Conservation (phyloP, 1,140 invertebrate genomes). For the Drosophila paulistorum region DNA sequence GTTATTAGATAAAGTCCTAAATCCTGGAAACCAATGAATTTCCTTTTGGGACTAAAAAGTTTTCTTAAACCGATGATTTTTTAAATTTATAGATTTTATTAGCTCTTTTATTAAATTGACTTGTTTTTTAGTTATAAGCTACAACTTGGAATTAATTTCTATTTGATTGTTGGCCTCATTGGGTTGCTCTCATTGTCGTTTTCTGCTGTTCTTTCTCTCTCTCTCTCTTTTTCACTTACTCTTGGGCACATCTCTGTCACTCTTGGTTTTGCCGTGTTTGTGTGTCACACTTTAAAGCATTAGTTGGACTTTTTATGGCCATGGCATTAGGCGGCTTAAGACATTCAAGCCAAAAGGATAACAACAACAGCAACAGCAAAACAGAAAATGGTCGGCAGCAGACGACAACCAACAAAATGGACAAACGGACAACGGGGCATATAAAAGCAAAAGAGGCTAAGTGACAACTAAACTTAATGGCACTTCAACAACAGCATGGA, state of each 20-base stretch:
- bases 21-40: too few relatives aligned
- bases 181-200: background rate
- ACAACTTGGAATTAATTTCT: background rate
- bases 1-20: too few relatives aligned
- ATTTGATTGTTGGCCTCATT: background rate
- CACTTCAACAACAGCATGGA: conserved; percentile 81
- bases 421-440: conserved; percentile 48
- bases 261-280: conserved; percentile 33
- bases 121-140: too few relatives aligned
- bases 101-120: too few relatives aligned
- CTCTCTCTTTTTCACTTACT: background rate
- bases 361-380: conserved; percentile 58
- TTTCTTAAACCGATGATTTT: too few relatives aligned
- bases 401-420: conserved; percentile 49
- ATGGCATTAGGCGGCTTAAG: conserved; percentile 81
- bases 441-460: conserved; percentile 82
- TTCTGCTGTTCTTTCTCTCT: background rate
- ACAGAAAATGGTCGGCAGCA: conserved; percentile 11
- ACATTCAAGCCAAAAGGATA: conserved; percentile 81
- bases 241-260: background rate
- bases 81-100: too few relatives aligned
- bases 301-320: conserved; percentile 81
- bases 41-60: background rate
- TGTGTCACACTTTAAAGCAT: conserved; percentile 80
- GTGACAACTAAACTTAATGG: conserved; percentile 82